These are phyloP conservation scores for Bubo blakistoni DNA, from an alignment of 2,113 vertebrate species.

Conservation along the genomic window DNA sequence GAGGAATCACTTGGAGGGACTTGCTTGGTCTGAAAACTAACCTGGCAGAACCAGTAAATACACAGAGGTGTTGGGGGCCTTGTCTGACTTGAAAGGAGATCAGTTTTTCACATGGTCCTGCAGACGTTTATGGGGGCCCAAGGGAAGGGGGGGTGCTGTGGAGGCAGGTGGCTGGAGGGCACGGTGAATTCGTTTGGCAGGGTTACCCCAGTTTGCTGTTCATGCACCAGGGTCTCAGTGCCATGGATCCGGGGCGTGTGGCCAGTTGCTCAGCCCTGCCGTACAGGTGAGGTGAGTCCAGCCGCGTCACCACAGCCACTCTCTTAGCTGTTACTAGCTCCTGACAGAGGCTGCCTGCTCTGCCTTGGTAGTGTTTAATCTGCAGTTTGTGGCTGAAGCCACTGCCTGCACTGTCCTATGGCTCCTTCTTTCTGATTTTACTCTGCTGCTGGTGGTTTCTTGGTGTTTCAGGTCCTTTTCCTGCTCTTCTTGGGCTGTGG, in stretches of 20 bases:
- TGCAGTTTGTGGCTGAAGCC: background rate
- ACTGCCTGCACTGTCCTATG: background rate
- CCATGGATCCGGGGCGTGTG: rapidly evolving
- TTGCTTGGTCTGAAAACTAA: background rate
- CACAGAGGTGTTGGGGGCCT: background rate
- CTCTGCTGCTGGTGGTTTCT: background rate
- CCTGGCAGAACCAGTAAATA: background rate
- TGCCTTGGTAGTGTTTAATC: background rate
- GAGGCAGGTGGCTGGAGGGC: background rate
- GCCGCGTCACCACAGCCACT: background rate
- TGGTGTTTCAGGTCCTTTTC: background rate
- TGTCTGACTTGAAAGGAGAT: background rate
- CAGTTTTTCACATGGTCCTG: rapidly evolving
- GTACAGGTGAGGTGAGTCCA: background rate
- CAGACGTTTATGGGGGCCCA: background rate
- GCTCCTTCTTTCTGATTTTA: background rate
- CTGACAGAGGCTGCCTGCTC: background rate
- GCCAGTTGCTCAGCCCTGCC: background rate
- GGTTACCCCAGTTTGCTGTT: background rate
- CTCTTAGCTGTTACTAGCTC: background rate
- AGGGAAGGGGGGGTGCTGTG: rapidly evolving
- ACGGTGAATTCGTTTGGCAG: background rate
- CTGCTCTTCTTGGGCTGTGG: rapidly evolving
- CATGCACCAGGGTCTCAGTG: rapidly evolving
- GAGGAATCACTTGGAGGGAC: background rate